Base-by-base conservation (phyloP, 2,113 vertebrate genomes). In the Rhea americana region DNA sequence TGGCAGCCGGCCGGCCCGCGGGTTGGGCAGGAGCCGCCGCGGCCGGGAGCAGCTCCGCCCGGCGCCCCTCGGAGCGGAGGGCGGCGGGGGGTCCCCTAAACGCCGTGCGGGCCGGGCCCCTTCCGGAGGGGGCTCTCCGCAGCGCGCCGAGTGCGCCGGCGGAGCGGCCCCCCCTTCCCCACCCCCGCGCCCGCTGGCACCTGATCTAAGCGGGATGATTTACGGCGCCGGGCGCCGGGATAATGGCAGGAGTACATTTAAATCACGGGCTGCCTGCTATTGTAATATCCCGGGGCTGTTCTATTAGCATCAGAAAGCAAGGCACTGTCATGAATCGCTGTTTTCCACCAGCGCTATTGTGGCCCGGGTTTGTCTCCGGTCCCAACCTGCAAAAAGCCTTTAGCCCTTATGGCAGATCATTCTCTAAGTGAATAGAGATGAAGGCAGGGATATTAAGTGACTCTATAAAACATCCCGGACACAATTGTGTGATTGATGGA, bases 401-500 rank as follows among this genome's bases (percentile, higher is more conserved):
- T 97, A 97, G 97, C 98, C 98, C 98, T 98, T 98, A 98, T 98
- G 98, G 98, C 98, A 98, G 98, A 98, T 98, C 98, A 98, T 98
- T 98, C 98, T 98, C 98, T 98, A 98, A 98, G 98, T 98, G 99
- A 99, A 99, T 98, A 98, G 98, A 99, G 99, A 99, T 99, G 99
- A 99, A 99, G 98, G 98, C 98, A 98, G 98, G 98, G 98, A 99
- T 99, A 99, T 99, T 99, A 99, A 99, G 99, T 98, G 99, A 99
- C 98, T 99, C 99, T 98, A 98, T 99, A 99, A 99, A 99, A 98
- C 98, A 99, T 99, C 98, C 98, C 98, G 98, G 98, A 99, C 98
- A 99, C 99, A 99, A 98, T 99, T 98, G 98, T 95, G 98, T 99
- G 99, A 99, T 99, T 99, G 99, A 99, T 99, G 99, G 99, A 98